Evolutionary conservation across 1,140 invertebrate species (phyloP).

Genomic region (Philaenus spumarius): DNA sequence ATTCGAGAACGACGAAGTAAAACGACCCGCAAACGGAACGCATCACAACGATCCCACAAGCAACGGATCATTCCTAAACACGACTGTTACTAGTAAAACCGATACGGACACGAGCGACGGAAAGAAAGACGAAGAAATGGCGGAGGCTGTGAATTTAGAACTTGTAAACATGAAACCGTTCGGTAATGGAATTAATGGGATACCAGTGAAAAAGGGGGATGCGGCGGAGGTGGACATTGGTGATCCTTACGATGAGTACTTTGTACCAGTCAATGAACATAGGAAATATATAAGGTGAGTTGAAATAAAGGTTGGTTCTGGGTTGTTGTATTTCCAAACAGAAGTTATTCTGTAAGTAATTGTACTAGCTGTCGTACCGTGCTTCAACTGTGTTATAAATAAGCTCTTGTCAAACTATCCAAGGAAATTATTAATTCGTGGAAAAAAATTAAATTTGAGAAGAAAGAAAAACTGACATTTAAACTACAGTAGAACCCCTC

Average conservation of each 20-base stretch:
- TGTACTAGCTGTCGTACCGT: no score
- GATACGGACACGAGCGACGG: neutral
- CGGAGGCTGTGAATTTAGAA: conserved; percentile 72
- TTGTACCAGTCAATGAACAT: conserved; percentile 76
- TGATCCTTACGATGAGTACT: conserved; percentile 73
- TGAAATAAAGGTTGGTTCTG: no score
- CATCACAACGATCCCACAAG: neutral
- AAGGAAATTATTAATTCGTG: no score
- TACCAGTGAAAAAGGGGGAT: conserved; percentile 51
- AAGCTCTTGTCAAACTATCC: no score
- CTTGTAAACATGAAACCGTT: conserved; percentile 65
- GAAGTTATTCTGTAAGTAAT: no score
- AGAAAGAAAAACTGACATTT: no score
- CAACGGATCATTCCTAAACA: conserved; percentile 11
- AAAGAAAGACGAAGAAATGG: conserved; percentile 34
- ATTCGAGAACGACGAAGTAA: conserved; percentile 14
- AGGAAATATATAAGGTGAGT: conserved; percentile 76
- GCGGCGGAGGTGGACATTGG: conserved; percentile 59
- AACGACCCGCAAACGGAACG: neutral
- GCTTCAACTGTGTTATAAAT: no score
- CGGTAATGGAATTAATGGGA: conserved; percentile 38
- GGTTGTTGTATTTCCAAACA: no score
- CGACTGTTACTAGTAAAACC: conserved; percentile 14
- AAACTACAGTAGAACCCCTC: no score
- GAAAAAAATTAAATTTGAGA: no score